Evolutionary conservation across 1,140 invertebrate genomes (phyloP), one percentile per base, ranked within the genome.

Genomic region (Polypedilum vanderplanki): DNA sequence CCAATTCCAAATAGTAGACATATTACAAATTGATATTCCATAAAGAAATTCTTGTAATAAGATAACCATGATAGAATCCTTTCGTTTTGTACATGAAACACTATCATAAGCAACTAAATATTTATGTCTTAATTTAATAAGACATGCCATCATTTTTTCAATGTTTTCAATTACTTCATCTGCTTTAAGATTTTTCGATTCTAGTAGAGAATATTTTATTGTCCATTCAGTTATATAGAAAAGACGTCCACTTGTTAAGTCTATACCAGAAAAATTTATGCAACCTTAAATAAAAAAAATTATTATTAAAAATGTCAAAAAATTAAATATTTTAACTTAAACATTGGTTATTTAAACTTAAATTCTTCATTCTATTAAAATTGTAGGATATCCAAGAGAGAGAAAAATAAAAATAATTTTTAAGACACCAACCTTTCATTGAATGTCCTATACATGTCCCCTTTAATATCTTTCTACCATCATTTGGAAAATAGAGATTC

Each of bases 61-160:
- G 78, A 88, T 86, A 15, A 90, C 83, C 0, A 85, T 77, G 75
- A 89, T 77, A 76, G 85, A 86, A 73, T 88, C 87, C 74, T 85
- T 85, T 40, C 89, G 86, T 74, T 85, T 85, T 5, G 85, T 77
- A 80, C 88, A 88, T 77, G 87, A 87, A 78, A 93, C 88, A 77
- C 89, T 90, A 73, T 91, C 82, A 83, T 92, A 93, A 77, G 88
- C 86, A 12, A 91, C 86, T 7, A 94, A 83, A 85, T 93, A 90
- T 33, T 84, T 81, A 83, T 93, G 91, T 78, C 87, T 85, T 7
- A 94, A 80, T 79, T 87, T 88, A 7, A 88, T 83, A 5, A 94
- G 80, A 74, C 87, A 85, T 77, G 87, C 86, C 9, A 93, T 81
- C 81, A 93, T 91, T 79, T 91, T 89, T 79, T 93, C 91, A 73